Evolutionary conservation across 2,797 vertebrate genomes (phyloP).

Genomic region (Scyliorhinus canicula): DNA sequence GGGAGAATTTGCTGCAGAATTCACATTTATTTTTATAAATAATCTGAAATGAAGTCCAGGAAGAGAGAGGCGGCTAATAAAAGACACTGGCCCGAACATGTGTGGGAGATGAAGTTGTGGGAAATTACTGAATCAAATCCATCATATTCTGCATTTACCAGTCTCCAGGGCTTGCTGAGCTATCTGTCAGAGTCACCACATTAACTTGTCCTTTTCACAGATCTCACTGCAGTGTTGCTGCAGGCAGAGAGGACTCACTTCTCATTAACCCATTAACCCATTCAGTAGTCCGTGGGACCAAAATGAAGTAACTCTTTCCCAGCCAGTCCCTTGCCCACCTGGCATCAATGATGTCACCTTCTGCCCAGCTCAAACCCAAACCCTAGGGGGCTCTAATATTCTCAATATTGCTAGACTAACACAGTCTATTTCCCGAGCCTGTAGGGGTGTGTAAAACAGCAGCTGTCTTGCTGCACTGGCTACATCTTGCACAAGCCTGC

Average conservation of each 20-base stretch:
- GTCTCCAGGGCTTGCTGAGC: background rate
- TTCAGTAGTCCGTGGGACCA: background rate
- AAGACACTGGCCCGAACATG: background rate
- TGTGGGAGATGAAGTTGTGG: background rate
- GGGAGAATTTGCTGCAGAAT: background rate
- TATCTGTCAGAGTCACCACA: constrained; percentile 1
- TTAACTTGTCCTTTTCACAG: background rate
- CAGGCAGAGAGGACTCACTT: background rate
- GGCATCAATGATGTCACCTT: background rate
- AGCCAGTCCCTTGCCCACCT: background rate
- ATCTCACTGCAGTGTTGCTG: background rate
- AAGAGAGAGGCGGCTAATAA: background rate
- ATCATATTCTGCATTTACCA: constrained; percentile 1
- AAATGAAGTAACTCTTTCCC: constrained; percentile 2
- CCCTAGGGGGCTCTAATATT: background rate
- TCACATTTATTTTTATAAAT: background rate
- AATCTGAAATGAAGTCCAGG: constrained; percentile 5
- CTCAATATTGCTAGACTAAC: no score
- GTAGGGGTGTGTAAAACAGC: no score
- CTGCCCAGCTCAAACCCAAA: background rate
- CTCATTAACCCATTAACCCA: background rate
- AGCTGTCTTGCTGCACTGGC: no score
- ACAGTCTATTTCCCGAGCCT: no score
- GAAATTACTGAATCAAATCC: constrained; percentile 29
- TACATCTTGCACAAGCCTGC: no score